Conservation (phyloP, 2,113 vertebrate genomes). For the Bettongia penicillata region DNA sequence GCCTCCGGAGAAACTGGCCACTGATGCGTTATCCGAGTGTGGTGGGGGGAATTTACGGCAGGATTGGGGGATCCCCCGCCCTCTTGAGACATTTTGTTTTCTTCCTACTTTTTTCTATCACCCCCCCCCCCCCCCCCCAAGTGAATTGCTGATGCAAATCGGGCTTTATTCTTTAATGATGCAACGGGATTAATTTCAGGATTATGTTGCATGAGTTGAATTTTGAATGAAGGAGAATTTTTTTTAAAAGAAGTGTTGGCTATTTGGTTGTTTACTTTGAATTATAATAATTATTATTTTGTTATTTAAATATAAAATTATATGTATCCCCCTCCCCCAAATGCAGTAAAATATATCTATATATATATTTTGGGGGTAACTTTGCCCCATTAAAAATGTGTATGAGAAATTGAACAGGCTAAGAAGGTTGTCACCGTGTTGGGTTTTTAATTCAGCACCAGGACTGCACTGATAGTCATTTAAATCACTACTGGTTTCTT, state of each 20-base stretch:
- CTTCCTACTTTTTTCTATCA: constrained; percentile 24
- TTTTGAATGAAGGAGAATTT: constrained; percentile 84
- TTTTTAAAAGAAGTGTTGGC: constrained; percentile 71
- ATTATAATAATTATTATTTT: constrained; percentile 74
- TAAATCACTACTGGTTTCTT: constrained; percentile 73
- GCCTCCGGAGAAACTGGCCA: constrained; percentile 70
- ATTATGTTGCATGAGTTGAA: constrained; percentile 83
- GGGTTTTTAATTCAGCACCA: constrained; percentile 77
- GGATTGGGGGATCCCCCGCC: constrained; percentile 66
- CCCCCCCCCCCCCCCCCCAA: constrained; percentile 62
- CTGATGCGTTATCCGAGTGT: constrained; percentile 74
- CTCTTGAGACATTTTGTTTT: constrained; percentile 56
- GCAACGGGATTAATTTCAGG: constrained; percentile 81
- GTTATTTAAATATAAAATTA: constrained; percentile 74
- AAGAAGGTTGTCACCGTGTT: constrained; percentile 70
- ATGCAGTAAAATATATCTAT: constrained; percentile 44
- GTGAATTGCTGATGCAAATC: constrained; percentile 69
- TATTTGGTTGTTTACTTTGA: constrained; percentile 69
- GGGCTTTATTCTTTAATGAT: constrained; percentile 76
- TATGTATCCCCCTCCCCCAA: constrained; percentile 65
- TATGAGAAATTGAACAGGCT: constrained; percentile 71
- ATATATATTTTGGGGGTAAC: constrained; percentile 62
- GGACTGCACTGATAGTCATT: constrained; percentile 77
- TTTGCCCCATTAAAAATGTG: constrained; percentile 41
- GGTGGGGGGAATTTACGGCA: constrained; percentile 69